These are phyloP conservation scores for Chromobotia macracanthus DNA, from an alignment of 2,797 vertebrate species.

Conservation along the genomic window DNA sequence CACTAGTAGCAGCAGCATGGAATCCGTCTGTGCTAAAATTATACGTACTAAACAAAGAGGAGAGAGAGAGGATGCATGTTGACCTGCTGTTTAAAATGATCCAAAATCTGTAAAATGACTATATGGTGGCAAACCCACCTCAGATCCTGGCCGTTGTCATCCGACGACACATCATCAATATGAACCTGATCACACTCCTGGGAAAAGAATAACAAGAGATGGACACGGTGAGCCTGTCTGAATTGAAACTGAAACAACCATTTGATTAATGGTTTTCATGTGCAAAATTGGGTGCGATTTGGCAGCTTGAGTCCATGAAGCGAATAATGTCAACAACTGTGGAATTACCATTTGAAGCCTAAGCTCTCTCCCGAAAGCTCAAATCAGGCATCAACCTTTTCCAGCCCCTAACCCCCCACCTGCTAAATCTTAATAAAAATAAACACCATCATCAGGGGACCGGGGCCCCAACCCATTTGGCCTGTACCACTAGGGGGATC, in stretches of 20 bases:
- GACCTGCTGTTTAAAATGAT: neutral
- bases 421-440: conserved; percentile 67
- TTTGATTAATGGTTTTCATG: conserved; percentile 58
- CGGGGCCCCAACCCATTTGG: conserved; percentile 42
- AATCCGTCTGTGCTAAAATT: conserved; percentile 98
- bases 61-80: conserved; percentile 50
- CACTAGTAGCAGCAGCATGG: conserved; percentile 95
- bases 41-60: conserved; percentile 85
- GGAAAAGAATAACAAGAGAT: conserved; percentile 12
- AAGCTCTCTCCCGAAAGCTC: conserved; percentile 57
- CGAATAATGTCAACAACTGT: conserved; percentile 62
- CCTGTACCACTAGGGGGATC: conserved; percentile 83
- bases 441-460: conserved; percentile 64
- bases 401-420: conserved; percentile 57
- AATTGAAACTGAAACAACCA: conserved; percentile 33
- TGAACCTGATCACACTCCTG: conserved; percentile 99
- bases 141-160: conserved; percentile 97
- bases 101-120: neutral
- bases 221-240: conserved; percentile 1
- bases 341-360: conserved; percentile 60
- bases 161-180: conserved; percentile 97
- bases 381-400: too few relatives aligned
- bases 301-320: conserved; percentile 57
- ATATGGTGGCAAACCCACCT: conserved; percentile 77
- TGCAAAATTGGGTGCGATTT: conserved; percentile 55